Percentiles rank a stretch among this genome's conserved stretches.
Conservation (phyloP, 2,113 vertebrate genomes). For the Corythoichthys intestinalis region DNA sequence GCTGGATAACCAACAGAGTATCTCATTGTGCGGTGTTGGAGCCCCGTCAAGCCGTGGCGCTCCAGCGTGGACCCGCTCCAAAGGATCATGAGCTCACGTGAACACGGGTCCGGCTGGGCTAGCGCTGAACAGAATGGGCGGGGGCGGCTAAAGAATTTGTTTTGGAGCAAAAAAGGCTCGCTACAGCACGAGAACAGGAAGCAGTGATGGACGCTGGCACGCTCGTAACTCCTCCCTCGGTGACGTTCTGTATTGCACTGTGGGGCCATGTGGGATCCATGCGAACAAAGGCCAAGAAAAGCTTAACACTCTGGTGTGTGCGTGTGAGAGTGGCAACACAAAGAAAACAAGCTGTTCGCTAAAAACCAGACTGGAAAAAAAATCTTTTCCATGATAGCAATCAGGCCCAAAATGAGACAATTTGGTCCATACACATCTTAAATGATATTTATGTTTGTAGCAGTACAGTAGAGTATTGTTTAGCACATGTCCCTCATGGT, state of each 20-base stretch:
- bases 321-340: slow-evolving; percentile 6
- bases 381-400: slow-evolving; percentile 19
- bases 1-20: slow-evolving; percentile 18
- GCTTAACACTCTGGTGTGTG: slow-evolving; percentile 23
- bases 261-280: slow-evolving; percentile 49
- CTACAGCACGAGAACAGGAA: background rate
- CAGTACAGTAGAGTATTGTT: background rate
- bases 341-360: slow-evolving; percentile 33
- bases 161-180: background rate
- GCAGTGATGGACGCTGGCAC: slow-evolving; percentile 11
- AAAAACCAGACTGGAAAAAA: slow-evolving; percentile 25
- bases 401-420: slow-evolving; percentile 19
- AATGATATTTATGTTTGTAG: background rate
- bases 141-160: background rate
- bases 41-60: slow-evolving; percentile 4
- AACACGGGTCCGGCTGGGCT: slow-evolving; percentile 48
- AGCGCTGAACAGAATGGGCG: slow-evolving; percentile 43
- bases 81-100: slow-evolving; percentile 59
- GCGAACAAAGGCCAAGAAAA: slow-evolving; percentile 45
- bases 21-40: slow-evolving; percentile 1
- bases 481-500: background rate
- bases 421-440: slow-evolving; percentile 10
- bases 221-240: slow-evolving; percentile 18
- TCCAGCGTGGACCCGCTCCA: slow-evolving; percentile 43
- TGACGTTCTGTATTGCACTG: slow-evolving; percentile 33